These are phyloP conservation scores for Dusona sp. DNA, from an alignment of 2,888 invertebrate genomes.

Conservation along the genomic window DNA sequence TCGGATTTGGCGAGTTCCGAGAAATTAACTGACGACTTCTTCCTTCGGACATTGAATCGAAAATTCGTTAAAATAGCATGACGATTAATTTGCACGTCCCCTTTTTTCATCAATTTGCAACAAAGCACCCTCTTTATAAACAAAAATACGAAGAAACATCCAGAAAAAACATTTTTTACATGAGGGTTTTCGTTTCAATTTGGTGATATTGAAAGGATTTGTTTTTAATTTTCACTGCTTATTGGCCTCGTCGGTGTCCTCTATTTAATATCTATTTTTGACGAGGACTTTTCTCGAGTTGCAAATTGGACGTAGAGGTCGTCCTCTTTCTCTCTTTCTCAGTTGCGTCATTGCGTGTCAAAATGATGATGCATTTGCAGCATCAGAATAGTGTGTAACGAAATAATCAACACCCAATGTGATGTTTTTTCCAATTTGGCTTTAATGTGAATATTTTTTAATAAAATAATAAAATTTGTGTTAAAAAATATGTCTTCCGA, in stretches of 20 bases:
- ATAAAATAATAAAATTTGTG: neutral
- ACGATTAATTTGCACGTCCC: neutral
- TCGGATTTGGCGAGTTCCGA: conserved; percentile 21
- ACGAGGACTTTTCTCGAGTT: conserved; percentile 53
- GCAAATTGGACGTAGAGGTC: conserved; percentile 55
- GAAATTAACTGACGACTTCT: conserved; percentile 17
- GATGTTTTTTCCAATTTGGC: neutral
- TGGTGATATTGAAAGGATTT: neutral
- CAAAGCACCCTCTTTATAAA: neutral
- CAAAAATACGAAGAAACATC: neutral
- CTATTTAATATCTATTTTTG: conserved; percentile 10
- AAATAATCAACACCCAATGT: conserved; percentile 63
- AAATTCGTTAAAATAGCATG: conserved; percentile 12
- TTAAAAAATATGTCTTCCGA: neutral
- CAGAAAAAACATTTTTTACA: neutral
- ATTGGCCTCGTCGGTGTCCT: conserved; percentile 19
- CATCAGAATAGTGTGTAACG: conserved; percentile 43
- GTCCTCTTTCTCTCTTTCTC: conserved; percentile 31
- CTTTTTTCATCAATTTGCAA: neutral
- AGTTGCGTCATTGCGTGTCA: conserved; percentile 57
- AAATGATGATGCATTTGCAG: conserved; percentile 39
- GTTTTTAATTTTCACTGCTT: conserved; percentile 1
- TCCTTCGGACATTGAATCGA: conserved; percentile 27
- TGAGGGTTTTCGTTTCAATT: neutral
- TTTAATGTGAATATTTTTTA: neutral